A percentile compares a stretch with the other conserved stretches of the same genome.
phyloP scores from a whole-genome alignment of 2,113 vertebrate species.

The Nannobrachium achirus region DNA sequence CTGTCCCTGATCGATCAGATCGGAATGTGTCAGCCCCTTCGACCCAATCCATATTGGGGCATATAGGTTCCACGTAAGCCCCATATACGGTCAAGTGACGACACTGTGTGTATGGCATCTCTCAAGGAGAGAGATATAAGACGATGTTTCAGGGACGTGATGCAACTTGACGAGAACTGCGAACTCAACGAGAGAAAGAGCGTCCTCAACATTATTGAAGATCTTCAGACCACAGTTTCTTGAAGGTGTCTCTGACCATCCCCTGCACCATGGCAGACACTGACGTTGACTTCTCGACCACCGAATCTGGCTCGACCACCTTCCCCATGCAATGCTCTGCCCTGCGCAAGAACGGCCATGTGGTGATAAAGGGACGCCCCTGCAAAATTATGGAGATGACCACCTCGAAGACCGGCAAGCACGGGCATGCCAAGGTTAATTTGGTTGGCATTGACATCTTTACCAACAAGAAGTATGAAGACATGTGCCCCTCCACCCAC shows the following conservation, averaged over 20 bases:
- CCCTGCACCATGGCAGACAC: constrained; percentile 88
- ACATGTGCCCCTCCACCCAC: constrained; percentile 98
- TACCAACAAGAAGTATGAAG: constrained; percentile 97
- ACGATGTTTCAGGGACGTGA: too few relatives aligned
- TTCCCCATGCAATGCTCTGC: constrained; percentile 97
- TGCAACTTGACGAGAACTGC: too few relatives aligned
- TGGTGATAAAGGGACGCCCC: constrained; percentile 94
- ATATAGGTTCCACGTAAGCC: too few relatives aligned
- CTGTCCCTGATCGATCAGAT: too few relatives aligned
- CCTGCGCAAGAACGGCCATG: constrained; percentile 97
- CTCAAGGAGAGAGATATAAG: too few relatives aligned
- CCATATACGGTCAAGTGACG: too few relatives aligned
- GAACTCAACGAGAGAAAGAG: too few relatives aligned
- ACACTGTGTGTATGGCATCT: too few relatives aligned
- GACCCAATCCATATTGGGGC: too few relatives aligned
- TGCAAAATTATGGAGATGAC: constrained; percentile 99
- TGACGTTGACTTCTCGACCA: constrained; percentile 90
- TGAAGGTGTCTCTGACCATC: constrained; percentile 75
- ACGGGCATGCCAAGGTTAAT: constrained; percentile 98
- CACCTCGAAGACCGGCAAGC: constrained; percentile 97
- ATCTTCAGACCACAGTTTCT: too few relatives aligned
- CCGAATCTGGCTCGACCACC: constrained; percentile 92
- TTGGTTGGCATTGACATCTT: constrained; percentile 98
- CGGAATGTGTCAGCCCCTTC: too few relatives aligned
- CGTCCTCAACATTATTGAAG: too few relatives aligned